These are phyloP conservation scores for Dromiciops gliroides DNA, from an alignment of 2,113 vertebrate species.

Conservation along the genomic window DNA sequence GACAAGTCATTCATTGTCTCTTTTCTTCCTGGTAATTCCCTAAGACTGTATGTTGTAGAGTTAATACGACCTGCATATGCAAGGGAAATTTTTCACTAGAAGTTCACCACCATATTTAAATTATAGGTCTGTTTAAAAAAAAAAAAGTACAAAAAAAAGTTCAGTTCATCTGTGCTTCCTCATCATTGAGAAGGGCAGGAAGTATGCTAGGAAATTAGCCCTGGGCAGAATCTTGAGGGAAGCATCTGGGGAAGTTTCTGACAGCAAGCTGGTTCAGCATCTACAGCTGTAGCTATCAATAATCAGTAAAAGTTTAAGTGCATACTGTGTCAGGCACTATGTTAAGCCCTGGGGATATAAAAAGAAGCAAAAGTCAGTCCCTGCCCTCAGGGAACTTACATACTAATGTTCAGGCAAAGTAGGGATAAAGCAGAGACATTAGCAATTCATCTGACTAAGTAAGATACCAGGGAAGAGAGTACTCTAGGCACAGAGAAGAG, in stretches of 20 bases:
- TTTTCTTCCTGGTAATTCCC: background rate
- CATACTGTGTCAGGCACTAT: background rate
- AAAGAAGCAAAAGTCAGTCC: background rate
- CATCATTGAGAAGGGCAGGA: background rate
- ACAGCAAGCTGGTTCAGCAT: background rate
- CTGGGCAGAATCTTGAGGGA: background rate
- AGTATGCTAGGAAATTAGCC: background rate
- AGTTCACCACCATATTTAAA: background rate
- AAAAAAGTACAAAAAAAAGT: background rate
- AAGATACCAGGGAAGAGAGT: background rate
- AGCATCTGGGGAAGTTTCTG: background rate
- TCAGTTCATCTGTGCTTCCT: background rate
- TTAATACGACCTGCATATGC: background rate
- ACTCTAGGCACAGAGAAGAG: background rate
- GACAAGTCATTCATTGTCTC: background rate
- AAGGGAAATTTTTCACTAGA: background rate
- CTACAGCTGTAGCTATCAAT: background rate
- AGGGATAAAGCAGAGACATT: background rate
- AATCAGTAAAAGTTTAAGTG: background rate
- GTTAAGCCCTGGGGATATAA: background rate
- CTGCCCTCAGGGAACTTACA: background rate
- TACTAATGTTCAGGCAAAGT: background rate
- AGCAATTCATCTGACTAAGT: background rate
- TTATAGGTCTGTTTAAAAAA: background rate
- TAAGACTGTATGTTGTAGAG: background rate